These are phyloP conservation scores for Archips xylosteana DNA, from an alignment of 2,888 invertebrate species.

Conservation along the genomic window DNA sequence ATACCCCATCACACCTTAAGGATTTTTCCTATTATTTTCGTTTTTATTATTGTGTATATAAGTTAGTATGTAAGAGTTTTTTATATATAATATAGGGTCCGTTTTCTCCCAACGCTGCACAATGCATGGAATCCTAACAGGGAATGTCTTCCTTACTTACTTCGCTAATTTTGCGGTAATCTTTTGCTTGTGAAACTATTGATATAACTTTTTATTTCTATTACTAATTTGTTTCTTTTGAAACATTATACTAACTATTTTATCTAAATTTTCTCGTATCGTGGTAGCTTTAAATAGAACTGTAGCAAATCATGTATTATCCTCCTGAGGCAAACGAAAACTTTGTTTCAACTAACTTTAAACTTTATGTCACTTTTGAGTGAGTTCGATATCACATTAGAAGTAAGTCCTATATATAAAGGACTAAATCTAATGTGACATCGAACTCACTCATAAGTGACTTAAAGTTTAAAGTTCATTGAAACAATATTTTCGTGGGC, in stretches of 20 bases:
- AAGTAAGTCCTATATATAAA: too few species aligned
- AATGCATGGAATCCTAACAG: slow-evolving; percentile 76
- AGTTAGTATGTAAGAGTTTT: slow-evolving; percentile 17
- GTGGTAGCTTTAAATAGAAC: background rate
- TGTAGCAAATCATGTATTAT: background rate
- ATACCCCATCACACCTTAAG: background rate
- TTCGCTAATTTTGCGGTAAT: slow-evolving; percentile 40
- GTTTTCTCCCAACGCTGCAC: slow-evolving; percentile 71
- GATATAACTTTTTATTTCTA: background rate
- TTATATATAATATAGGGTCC: slow-evolving; percentile 41
- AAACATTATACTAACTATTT: background rate
- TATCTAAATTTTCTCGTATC: background rate
- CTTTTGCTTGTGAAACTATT: slow-evolving; percentile 16
- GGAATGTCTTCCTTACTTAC: slow-evolving; percentile 68
- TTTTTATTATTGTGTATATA: background rate
- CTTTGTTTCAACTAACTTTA: too few species aligned
- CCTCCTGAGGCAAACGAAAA: too few species aligned
- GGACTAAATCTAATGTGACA: too few species aligned
- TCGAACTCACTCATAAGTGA: too few species aligned
- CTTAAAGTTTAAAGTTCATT: too few species aligned
- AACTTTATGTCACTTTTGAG: too few species aligned
- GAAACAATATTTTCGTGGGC: too few species aligned
- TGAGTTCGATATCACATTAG: too few species aligned
- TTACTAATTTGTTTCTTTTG: background rate
- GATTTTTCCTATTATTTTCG: background rate